Conservation (phyloP, 2,113 vertebrate species). For the Columbina picui region DNA sequence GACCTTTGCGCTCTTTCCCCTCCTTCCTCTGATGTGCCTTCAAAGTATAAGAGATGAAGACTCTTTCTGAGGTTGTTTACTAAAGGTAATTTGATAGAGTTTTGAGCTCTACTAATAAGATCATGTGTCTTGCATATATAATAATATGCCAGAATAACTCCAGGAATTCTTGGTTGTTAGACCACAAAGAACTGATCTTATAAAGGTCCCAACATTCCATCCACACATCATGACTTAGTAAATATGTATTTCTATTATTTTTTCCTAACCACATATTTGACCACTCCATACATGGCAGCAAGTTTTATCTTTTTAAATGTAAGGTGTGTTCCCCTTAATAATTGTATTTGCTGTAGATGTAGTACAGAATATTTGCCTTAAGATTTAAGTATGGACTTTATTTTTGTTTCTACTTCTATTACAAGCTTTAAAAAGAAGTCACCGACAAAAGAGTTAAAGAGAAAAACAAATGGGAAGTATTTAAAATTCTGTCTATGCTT, state of each 20-base stretch:
- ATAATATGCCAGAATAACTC: background rate
- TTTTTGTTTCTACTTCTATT: background rate
- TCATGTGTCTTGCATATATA: constrained; percentile 32
- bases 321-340: background rate
- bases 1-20: background rate
- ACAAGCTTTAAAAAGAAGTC: background rate
- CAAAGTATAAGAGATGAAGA: background rate
- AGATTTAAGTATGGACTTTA: background rate
- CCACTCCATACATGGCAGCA: background rate
- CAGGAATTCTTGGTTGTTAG: background rate
- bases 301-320: background rate
- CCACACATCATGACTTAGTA: background rate
- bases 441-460: background rate
- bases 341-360: background rate
- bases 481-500: background rate
- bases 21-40: background rate
- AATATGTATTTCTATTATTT: background rate
- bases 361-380: background rate
- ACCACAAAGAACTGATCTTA: background rate
- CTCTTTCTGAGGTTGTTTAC: constrained; percentile 52
- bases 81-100: constrained; percentile 58
- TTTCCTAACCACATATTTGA: background rate
- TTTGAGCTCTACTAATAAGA: constrained; percentile 54
- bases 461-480: background rate
- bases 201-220: background rate